Evolutionary conservation across 2,797 vertebrate species (phyloP), one percentile per base, ranked within the genome.

Genomic region (Amblyopsis hoosieri): DNA sequence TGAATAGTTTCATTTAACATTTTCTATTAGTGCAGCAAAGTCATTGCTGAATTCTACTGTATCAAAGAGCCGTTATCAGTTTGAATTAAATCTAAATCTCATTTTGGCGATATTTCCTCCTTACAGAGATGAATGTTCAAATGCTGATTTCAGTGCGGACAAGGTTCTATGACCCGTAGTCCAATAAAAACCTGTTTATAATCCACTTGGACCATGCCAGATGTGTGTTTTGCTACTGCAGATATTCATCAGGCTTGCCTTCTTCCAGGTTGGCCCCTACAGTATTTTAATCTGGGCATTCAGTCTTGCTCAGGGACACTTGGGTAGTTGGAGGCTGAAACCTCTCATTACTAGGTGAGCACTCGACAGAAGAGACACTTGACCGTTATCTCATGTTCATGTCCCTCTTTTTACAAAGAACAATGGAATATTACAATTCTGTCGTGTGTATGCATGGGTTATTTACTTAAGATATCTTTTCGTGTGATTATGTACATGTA

Each of bases 1-100:
- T 37, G 33, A 37, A 37, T 85, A 74, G 72, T 82, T 83, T 78
- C 61, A 77, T 69, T 76, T 84, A 75, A 86, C 33, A 37, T 37
- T 37, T 37, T 37, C 33, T 37, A 37, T 37, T 37, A 37, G 33
- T 37, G 8, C 3, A 8, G 33, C 33, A 37, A 37, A 37, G 33
- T 37, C 8, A 8, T 37, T 37, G 1, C 33, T 37, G 33, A 37
- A 8, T 23, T 23, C 2, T 23, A 2, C 19, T 37, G 33, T 37
- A 37, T 37, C 33, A 37, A 37, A 37, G 33, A 37, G 6, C 33
- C 8, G 2, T 37, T 37, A 37, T 37, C 33, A 37, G 33, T 37
- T 3, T 48, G 1, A n/a, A 1, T 5, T 29, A 42, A 57, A 48
- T 15, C 10, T 37, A 62, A n/a, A 13, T 49, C n/a, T 49, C 12